Base-by-base conservation (phyloP, 2,888 invertebrate species). In the Cryptocephalus primarius region DNA sequence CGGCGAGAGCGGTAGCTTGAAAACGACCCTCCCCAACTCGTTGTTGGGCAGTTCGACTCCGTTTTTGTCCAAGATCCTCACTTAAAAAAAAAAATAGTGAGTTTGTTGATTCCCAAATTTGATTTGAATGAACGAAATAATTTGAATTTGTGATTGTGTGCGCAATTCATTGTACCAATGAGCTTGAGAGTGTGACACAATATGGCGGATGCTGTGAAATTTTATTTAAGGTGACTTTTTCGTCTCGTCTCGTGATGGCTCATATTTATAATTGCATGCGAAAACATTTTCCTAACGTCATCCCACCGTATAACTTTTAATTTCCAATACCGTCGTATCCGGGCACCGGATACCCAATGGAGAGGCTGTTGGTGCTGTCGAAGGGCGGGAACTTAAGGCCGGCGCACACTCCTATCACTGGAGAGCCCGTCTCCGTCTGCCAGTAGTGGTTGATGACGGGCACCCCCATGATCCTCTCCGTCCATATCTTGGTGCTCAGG, bases 381-480 rank as follows among this genome's bases (percentile, higher is more conserved):
- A 12, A 32, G 38, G 54, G 55, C 0, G 88, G 86, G 50, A 77
- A 75, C 1, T 79, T 72, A 38, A 88, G 79, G 0, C 90, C 93
- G 8, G 87, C 63, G 62, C 89, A 89, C 0, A 86, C 82, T 0
- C 90, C 85, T 0, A 92, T 89, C 47, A 95, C 86, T 0, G 92
- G 83, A 49, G 90, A 90, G 0, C 94, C 94, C 0, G 90, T 88
- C 72, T 95, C 95, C 1, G 95, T 94, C 73, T 95, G 95, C 94
- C 95, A 95, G 93, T 93, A 95, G 68, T 95, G 88, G 67, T 95
- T 94, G 44, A 92, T 67, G 4, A 91, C 77, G 0, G 88, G 87
- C 8, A 83, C 83, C 46, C 81, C 75, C 60, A 89, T 85, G 8
- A 73, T 73, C 48, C 75, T 75, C 60, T 82, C 79, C 6, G 83